Evolutionary conservation across 2,888 invertebrate genomes (phyloP), one percentile per base, ranked within the genome.

Genomic region (Furcula furcula): DNA sequence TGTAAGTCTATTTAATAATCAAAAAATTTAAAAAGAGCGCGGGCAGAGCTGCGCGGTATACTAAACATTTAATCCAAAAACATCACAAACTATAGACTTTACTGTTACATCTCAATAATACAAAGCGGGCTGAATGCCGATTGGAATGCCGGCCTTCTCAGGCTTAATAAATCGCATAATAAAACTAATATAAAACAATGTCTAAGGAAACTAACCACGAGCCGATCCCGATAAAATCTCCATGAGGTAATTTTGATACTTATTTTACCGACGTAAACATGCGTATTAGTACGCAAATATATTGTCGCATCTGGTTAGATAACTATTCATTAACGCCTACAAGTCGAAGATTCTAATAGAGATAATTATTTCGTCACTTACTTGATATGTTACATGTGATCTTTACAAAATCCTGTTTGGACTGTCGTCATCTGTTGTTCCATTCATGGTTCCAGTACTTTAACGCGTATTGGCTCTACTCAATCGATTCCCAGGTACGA

Each of bases 191-290:
- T 63, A 65, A 74, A 69, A 68, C 57, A 56, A 66, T 69, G 38
- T 29, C 38, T 42, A 64, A 67, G 62, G 63, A 72, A 73, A 55
- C 61, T 41, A 39, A 35, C 55, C 40, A 60, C 57, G 54, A 38
- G 62, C 62, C 64, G 70, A 78, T 80, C 57, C 58, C 58, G 77
- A 80, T 84, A 71, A 64, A 42, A 79, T 74, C 75, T 68, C 50
- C 10, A 43, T 20, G 29, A 61, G 45, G 62, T 61, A 60, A 69
- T 67, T 70, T 67, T 70, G 43, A 62, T 39, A 44, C 41, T 70
- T 76, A 71, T 76, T 75, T n/a, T 70, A 69, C 64, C 59, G 56
- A 62, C 58, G 47, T 68, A 68, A 68, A 48, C 62, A 64, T 51
- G 50, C 55, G 36, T 64, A 76, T 80, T 78, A 69, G 63, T 70